Evolutionary conservation across 1,140 invertebrate species (phyloP).

Genomic region (Brachionus paranguensis): DNA sequence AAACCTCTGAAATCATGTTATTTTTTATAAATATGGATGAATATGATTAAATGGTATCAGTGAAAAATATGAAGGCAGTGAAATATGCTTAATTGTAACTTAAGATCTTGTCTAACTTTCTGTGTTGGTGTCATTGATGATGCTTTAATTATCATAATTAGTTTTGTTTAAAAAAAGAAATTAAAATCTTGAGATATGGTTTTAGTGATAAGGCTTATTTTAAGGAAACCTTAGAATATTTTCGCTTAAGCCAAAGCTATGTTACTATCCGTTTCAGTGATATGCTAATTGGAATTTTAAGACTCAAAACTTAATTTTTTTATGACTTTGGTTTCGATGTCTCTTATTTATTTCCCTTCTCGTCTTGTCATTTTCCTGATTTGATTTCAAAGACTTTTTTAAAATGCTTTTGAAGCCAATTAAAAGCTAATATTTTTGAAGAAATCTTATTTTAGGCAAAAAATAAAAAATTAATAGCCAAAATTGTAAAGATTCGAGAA

Average conservation of each 20-base stretch:
- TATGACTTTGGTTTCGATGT: background rate
- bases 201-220: slow-evolving; percentile 16
- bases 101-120: slow-evolving; percentile 10
- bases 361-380: background rate
- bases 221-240: background rate
- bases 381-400: background rate
- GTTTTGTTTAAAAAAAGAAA: background rate
- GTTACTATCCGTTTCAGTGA: slow-evolving; percentile 21
- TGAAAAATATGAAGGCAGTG: background rate
- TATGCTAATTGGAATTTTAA: slow-evolving; percentile 27
- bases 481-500: background rate
- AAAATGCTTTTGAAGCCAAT: background rate
- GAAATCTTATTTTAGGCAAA: background rate
- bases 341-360: background rate
- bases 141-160: slow-evolving; percentile 31
- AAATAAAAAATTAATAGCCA: background rate
- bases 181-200: background rate
- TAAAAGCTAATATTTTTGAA: background rate
- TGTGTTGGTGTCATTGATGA: slow-evolving; percentile 7
- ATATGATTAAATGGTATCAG: background rate
- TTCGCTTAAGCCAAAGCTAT: background rate
- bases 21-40: background rate
- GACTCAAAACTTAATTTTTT: background rate
- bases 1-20: background rate
- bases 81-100: slow-evolving; percentile 13